Base-by-base conservation (phyloP, 2,797 vertebrate genomes). In the Acanthurus tractus region DNA sequence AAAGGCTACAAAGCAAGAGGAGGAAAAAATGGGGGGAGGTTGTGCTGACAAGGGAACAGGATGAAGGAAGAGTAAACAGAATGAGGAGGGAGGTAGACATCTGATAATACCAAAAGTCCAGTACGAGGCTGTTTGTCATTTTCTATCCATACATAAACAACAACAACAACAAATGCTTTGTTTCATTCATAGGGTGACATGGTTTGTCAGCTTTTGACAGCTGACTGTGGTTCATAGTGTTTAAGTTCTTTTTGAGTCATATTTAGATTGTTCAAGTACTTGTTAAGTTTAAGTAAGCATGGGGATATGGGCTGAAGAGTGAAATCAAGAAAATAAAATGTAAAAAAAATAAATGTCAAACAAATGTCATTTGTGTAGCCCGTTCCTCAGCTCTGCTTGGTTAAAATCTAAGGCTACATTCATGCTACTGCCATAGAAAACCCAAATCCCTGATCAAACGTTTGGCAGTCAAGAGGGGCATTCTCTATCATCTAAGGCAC, bases 11-110 rank as follows among this genome's bases (percentile, higher is more conserved):
- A 67, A 55, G 52, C 14, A 74, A 53, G 50, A 34, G 29, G 6
- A 34, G 29, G 29, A 34, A 52, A 20, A 36, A 11, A 40, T 15
- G 57, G 50, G 20, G 15, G 13, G 49, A 55, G 42, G 29, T 46
- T 36, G 38, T 46, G 40, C 55, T 20, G 59, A 65, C 11, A 18
- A 9, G 1, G 17, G 7, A 6, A 53, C 55, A 52, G 22, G 44
- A 36, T 44, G 52, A 70, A 50, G 18, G 25, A 44, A 22, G 22
- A 67, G 12, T 44, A 48, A 69, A 82, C 7, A 55, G 44, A 68
- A 55, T 34, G 18, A 3, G 18, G 9, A 61, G 6, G 34, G 9
- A 46, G n/a, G 40, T 23, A 38, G 57, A 52, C 0, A 13, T 44
- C 15, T 3, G 22, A 38, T 62, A 55, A 70, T 34, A 44, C 40